A percentile compares a stretch with the other conserved stretches of the same genome.
phyloP scores from a whole-genome alignment of 2,113 vertebrate species.

The Lonchura striata region DNA sequence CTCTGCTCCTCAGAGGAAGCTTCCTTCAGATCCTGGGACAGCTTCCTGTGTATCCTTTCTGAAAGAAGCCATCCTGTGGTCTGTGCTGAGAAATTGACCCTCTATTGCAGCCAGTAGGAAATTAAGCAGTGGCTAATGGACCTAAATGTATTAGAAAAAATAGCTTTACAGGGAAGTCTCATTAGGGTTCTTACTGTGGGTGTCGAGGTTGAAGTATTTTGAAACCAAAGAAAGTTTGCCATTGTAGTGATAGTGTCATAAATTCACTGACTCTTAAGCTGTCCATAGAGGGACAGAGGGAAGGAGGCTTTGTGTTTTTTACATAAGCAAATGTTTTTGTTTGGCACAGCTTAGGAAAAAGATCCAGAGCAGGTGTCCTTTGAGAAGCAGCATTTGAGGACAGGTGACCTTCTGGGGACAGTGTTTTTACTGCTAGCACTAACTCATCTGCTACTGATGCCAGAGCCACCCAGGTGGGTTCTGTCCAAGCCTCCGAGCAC shows the following conservation, averaged over 20 bases:
- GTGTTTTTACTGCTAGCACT: background rate
- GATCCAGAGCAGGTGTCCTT: background rate
- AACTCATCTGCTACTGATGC: background rate
- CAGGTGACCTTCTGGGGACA: background rate
- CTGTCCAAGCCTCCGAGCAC: accelerated
- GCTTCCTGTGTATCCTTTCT: background rate
- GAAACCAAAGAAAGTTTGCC: background rate
- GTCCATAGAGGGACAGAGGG: background rate
- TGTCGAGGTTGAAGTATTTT: background rate
- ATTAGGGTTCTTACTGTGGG: background rate
- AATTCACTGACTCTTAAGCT: background rate
- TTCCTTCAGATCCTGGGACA: background rate
- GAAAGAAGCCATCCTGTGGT: background rate
- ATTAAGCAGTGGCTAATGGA: background rate
- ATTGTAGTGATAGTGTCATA: background rate
- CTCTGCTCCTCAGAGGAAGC: background rate
- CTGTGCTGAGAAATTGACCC: background rate
- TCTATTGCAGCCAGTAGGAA: background rate
- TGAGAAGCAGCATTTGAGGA: background rate
- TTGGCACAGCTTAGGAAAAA: background rate
- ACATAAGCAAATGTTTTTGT: background rate
- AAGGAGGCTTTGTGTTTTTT: background rate
- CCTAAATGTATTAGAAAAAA: background rate
- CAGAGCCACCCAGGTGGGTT: background rate
- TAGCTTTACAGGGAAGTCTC: background rate